Percentiles rank a stretch among this genome's conserved stretches.
phyloP scores from a whole-genome alignment of 2,888 invertebrate genomes.

The Caenorhabditis plicata region DNA sequence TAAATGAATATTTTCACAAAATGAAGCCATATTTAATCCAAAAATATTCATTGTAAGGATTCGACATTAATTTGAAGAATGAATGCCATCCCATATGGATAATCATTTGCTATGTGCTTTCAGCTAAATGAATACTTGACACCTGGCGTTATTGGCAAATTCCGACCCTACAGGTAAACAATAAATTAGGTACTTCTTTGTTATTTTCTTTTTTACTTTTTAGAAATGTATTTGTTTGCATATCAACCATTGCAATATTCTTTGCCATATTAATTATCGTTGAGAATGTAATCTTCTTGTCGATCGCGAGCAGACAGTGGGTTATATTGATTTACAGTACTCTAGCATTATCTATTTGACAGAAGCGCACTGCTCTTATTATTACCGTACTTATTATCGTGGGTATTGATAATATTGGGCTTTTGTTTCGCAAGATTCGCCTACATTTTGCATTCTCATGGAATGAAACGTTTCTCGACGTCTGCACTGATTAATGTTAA shows the following conservation, averaged over 20 bases:
- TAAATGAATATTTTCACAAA: too few relatives aligned
- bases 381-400: slow-evolving; percentile 31
- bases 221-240: slow-evolving; percentile 20
- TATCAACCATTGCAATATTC: slow-evolving; percentile 18
- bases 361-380: slow-evolving; percentile 25
- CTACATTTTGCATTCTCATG: slow-evolving; percentile 15
- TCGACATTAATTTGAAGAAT: too few relatives aligned
- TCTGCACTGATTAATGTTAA: slow-evolving; percentile 13
- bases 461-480: slow-evolving; percentile 6
- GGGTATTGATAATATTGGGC: slow-evolving; percentile 25
- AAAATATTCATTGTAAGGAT: too few relatives aligned
- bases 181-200: too few relatives aligned
- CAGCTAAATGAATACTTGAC: slow-evolving; percentile 23
- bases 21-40: too few relatives aligned
- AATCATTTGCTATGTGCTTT: slow-evolving; percentile 21
- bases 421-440: slow-evolving; percentile 26
- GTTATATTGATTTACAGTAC: not conserved
- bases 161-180: slow-evolving; percentile 25
- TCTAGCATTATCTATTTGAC: not conserved
- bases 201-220: not conserved
- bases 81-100: too few relatives aligned
- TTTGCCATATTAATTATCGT: slow-evolving; percentile 23
- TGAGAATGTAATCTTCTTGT: slow-evolving; percentile 28
- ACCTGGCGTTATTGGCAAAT: slow-evolving; percentile 24
- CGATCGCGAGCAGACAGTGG: slow-evolving; percentile 30